A percentile compares a stretch with the other conserved stretches of the same genome.
Evolutionary conservation across 2,113 vertebrate genomes (phyloP).

Genomic region (Cranoglanis bouderius): DNA sequence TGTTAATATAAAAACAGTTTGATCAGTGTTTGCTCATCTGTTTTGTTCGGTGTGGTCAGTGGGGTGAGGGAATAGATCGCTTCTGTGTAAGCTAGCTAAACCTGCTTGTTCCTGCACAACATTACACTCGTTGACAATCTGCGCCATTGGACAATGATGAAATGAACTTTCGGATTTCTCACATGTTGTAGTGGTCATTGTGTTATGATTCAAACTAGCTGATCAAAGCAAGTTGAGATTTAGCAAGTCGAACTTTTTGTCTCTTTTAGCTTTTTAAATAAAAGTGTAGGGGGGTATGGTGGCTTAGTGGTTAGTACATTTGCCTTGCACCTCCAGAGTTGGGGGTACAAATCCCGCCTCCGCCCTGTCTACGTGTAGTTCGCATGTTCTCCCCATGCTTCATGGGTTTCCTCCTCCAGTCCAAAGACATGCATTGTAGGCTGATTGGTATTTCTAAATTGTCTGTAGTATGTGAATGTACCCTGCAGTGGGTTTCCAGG

Average conservation of each 20-base stretch:
- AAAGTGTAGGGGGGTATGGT: too few species aligned
- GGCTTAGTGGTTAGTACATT: too few species aligned
- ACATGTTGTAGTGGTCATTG: neutral
- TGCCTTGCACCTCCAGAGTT: too few species aligned
- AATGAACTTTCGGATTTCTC: neutral
- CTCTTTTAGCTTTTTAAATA: neutral
- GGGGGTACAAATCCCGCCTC: too few species aligned
- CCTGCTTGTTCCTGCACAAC: neutral
- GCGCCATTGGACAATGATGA: neutral
- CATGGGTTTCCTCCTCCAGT: too few species aligned
- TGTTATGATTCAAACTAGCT: neutral
- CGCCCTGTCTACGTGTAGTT: too few species aligned
- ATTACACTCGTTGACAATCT: neutral
- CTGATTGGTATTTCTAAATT: too few species aligned
- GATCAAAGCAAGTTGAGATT: neutral
- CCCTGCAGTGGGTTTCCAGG: too few species aligned
- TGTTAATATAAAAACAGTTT: neutral
- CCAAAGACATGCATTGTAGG: too few species aligned
- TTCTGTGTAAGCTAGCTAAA: neutral
- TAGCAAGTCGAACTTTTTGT: neutral
- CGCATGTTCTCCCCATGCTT: too few species aligned
- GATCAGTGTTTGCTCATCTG: neutral
- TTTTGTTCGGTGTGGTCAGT: neutral
- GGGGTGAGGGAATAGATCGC: neutral
- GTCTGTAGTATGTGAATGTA: too few species aligned